Base-by-base conservation (phyloP, 2,888 invertebrate species). In the Nemotelus pantherinus region DNA sequence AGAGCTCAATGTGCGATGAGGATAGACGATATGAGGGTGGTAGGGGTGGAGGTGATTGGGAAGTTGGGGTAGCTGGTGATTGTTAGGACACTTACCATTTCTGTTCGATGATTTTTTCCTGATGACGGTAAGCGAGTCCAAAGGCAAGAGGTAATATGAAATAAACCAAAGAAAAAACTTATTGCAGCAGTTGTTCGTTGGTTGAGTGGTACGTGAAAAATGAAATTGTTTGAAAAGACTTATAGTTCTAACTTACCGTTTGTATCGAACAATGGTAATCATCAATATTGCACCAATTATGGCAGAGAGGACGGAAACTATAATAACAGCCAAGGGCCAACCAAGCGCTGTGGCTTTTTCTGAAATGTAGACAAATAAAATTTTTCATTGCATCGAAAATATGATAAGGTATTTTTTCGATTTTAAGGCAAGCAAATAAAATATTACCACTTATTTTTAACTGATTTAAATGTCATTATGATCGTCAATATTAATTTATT, bases 241-340 rank as follows among this genome's bases (percentile, higher is more conserved):
- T 55, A 55, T 47, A 43, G 58, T 55, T 53, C 25, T 25, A 47
- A 86, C 88, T 86, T 86, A 90, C 91, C 91, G 90, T 87, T 90
- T 88, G 84, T 90, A 91, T 83, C 90, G 90, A 76, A 91, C 86
- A 47, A 90, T 88, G 81, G 89, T 88, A 82, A 91, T 90, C 91
- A 91, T 91, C 78, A 91, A 86, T 80, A 90, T 89, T 68, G 91
- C 91, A 70, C 91, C 91, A 81, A 91, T 88, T 60, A 90, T 88
- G 67, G 91, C 91, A 47, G 91, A 91, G 80, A 90, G 87, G 80
- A 91, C 83, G n/a, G 91, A 91, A 77, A 91, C 91, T 83, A 91
- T 90, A 78, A 91, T 88, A 81, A 91, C 84, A 63, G 90, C 90
- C 77, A 91, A 85, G 76, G 90, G 88, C 91, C 91, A 91, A 82